Conservation (phyloP, 2,113 vertebrate species). For the Physeter macrocephalus region DNA sequence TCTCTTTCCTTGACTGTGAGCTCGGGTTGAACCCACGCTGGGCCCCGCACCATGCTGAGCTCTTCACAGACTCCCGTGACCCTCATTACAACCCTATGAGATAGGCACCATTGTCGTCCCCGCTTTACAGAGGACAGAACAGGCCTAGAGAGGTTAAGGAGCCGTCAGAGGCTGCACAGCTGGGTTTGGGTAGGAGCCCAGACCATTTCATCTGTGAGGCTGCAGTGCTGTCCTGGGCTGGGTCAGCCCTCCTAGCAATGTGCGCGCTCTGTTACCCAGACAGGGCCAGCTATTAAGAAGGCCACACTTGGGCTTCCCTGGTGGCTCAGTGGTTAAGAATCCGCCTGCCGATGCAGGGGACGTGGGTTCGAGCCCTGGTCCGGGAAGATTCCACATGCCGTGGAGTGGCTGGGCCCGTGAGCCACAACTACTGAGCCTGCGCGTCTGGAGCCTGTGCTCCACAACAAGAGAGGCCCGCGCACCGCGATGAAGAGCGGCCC, state of each 20-base stretch:
- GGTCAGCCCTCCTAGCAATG: rapidly evolving
- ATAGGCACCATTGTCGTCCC: rapidly evolving
- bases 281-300: not conserved
- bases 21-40: not conserved
- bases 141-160: not conserved
- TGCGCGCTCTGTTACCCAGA: rapidly evolving
- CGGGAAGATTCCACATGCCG: no score
- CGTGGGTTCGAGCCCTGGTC: no score
- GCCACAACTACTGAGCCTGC: no score
- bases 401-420: no score
- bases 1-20: not conserved
- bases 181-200: not conserved
- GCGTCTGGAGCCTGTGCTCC: no score
- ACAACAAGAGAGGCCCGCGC: no score
- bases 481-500: no score
- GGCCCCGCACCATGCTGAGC: not conserved
- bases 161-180: not conserved
- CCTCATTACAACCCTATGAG: no score
- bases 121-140: not conserved
- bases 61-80: not conserved
- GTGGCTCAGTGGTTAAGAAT: no score
- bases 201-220: rapidly evolving
- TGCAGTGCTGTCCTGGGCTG: not conserved
- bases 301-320: no score
- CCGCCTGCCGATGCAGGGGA: no score